phyloP scores from a whole-genome alignment of 2,888 invertebrate species.

The Diarsia mendica region DNA sequence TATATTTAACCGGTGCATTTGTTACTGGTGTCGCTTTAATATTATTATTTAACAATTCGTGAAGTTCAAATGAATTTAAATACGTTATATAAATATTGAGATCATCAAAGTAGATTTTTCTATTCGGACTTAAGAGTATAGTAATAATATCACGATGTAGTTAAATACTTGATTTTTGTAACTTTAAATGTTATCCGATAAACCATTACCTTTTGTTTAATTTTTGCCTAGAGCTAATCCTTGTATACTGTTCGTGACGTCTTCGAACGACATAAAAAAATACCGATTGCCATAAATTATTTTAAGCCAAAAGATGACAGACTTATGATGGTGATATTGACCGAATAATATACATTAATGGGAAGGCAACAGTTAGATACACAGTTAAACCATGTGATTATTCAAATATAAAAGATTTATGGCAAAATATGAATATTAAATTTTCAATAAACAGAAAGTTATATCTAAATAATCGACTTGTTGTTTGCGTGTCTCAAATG shows the following conservation, averaged over 20 bases:
- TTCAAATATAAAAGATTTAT: slow-evolving; percentile 36
- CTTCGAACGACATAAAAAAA: slow-evolving; percentile 17
- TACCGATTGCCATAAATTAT: slow-evolving; percentile 21
- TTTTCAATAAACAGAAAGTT: background rate
- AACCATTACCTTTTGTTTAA: background rate
- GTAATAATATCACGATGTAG: background rate
- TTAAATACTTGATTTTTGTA: background rate
- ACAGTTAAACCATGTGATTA: slow-evolving; percentile 10
- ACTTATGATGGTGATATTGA: slow-evolving; percentile 27
- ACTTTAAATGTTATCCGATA: background rate
- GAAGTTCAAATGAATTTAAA: background rate
- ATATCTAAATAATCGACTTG: background rate
- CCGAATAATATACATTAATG: slow-evolving; percentile 31
- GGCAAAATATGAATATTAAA: slow-evolving; percentile 2
- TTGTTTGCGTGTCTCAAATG: no score
- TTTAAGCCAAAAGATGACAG: slow-evolving; percentile 19
- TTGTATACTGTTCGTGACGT: slow-evolving; percentile 10
- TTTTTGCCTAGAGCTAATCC: background rate
- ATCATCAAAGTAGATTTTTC: background rate
- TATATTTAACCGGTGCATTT: background rate
- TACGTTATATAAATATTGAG: background rate
- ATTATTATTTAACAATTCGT: background rate
- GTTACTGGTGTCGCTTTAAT: background rate
- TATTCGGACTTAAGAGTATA: background rate
- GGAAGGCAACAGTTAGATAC: slow-evolving; percentile 12